Evolutionary conservation across 2,888 invertebrate genomes (phyloP), one percentile per base, ranked within the genome.

Genomic region (Buathra laborator): DNA sequence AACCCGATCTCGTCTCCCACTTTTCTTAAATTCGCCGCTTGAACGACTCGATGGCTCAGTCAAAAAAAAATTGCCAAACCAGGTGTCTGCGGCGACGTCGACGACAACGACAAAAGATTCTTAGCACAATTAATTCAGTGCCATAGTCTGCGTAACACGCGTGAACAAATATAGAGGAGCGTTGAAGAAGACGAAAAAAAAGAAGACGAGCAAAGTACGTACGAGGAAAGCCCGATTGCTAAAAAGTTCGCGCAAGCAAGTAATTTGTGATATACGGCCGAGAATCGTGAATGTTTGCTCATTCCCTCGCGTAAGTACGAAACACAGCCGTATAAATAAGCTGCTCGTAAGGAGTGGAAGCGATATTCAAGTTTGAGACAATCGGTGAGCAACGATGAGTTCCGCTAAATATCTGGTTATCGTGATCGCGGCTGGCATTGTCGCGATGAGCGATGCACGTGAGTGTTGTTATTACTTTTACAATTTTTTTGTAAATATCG

Each of bases 311-410:
- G 66, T 12, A 72, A 53, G 53, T 64, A 37, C 77, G 71, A 12
- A 62, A 16, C 32, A 19, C 53, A 44, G 24, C 32, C 32, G 64
- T 83, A 83, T 83, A 79, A 83, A 83, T 83, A 75, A 62, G 68
- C 56, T 62, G 79, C 68, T 14, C 51, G 68, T 51, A 43, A 10
- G 29, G 74, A 59, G 68, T 62, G 51, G 44, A 19, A n/a, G 51
- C 43, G 24, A 74, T 83, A 79, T 83, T 79, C 83, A 62, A 51
- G 37, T 70, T 74, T 43, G 44, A 62, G 70, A 68, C 83, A 74
- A 83, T 16, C 62, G 19, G 37, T 68, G 83, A 62, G 83, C 59
- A 74, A 83, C 16, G 70, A 83, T 83, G 78, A 70, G 43, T 68
- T 68, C 62, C 32, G 32, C 46, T 12, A 43, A 71, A 44, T 44